Evolutionary conservation across 1,140 invertebrate species (phyloP).

Genomic region (Mamestra configurata): DNA sequence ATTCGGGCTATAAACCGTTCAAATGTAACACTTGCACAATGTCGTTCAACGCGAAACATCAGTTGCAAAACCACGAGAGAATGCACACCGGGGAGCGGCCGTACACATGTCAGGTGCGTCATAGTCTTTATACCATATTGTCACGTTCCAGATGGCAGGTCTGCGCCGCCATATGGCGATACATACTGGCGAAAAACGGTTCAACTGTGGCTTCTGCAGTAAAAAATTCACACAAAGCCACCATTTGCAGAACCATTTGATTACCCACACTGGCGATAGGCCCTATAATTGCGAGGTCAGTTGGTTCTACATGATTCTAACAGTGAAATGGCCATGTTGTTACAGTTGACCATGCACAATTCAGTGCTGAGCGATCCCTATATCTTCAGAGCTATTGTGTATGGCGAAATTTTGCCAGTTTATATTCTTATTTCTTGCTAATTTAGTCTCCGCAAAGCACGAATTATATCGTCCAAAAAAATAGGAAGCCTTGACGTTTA

Average conservation of each 20-base stretch:
- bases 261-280: slow-evolving; percentile 92
- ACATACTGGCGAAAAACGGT: slow-evolving; percentile 87
- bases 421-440: background rate
- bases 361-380: too few species aligned
- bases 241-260: slow-evolving; percentile 93
- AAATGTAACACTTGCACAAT: slow-evolving; percentile 87
- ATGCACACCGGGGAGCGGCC: slow-evolving; percentile 90
- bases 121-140: slow-evolving; percentile 42
- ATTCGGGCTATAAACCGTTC: slow-evolving; percentile 88
- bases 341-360: too few species aligned
- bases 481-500: too few species aligned
- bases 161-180: slow-evolving; percentile 86
- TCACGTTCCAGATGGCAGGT: slow-evolving; percentile 54
- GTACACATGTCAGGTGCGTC: slow-evolving; percentile 89
- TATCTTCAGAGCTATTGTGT: background rate
- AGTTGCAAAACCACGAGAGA: slow-evolving; percentile 88
- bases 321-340: background rate
- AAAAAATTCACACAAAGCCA: slow-evolving; percentile 94
- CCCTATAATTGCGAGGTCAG: slow-evolving; percentile 90
- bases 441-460: too few species aligned
- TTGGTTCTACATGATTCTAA: slow-evolving; percentile 31
- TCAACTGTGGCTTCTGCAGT: slow-evolving; percentile 88
- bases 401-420: background rate
- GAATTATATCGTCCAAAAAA: too few species aligned
- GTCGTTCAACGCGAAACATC: slow-evolving; percentile 88